Base-by-base conservation (phyloP, 1,140 invertebrate species). In the Zaprionus africanus region DNA sequence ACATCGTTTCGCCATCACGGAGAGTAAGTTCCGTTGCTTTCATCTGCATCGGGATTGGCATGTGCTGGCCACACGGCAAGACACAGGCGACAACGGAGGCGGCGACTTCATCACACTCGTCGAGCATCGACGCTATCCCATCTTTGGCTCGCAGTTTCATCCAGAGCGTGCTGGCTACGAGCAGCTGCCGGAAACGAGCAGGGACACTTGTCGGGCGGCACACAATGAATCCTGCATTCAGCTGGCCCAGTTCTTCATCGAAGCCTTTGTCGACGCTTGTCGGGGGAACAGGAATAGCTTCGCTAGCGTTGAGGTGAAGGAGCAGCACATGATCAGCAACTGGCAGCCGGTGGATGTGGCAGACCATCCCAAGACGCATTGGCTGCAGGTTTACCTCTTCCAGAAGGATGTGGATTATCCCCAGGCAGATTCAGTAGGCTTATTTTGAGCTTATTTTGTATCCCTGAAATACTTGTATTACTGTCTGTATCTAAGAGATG, bases 121-220 rank as follows among this genome's bases (percentile, higher is more conserved):
- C 43, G 96, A 97, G 91, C 95, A 94, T 81, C 82, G 64, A 66
- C 93, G 93, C n/a, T 95, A 94, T 84, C 98, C 98, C 19, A 96
- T 98, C 88, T 98, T 96, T 91, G 97, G 96, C 3, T 92, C 96
- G 0, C 97, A 98, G 90, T 99, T 97, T 92, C 98, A 99, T 93
- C 97, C 98, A 1, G 98, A 99, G 92, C 98, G 98, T 84, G 96
- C 95, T 81, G 91, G 94, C 1, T 98, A 96, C 83, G 97, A 98
- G 92, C 98, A 97, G 95, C 93, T 94, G 3, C 70, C 77, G 0
- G 93, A 78, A 0, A 93, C 92, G 1, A 93, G 92, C 1, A 83
- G 93, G 54, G 94, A 94, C 15, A 94, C 66, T 93, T 95, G 0
- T 96, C 97, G 31, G 0, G 7, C 7, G 11, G n/a, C 69, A 0